Evolutionary conservation across 2,113 vertebrate species (phyloP), one percentile per base, ranked within the genome.

Genomic region (Clupea harengus): DNA sequence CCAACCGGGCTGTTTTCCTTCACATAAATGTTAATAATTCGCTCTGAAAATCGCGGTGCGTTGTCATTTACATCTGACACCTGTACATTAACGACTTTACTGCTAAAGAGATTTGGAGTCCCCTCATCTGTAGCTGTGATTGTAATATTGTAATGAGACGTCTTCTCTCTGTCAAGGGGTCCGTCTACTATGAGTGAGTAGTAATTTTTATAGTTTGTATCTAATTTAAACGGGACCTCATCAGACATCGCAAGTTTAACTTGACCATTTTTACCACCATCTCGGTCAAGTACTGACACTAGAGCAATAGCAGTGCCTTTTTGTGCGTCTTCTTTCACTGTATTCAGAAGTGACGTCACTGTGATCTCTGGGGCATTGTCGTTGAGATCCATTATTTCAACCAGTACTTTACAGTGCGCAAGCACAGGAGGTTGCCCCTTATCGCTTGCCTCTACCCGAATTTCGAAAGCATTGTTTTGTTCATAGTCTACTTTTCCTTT

Each of bases 361-460:
- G 87, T 90, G 52, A 96, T 88, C 32, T 94, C 91, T 6, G 96
- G 96, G 0, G 88, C 89, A 81, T 97, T 96, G 87, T 97, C 96
- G 84, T 97, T 97, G 39, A 94, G 45, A 67, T 97, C 96, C n/a
- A 93, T 28, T 2, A 97, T 89, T 86, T 95, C 95, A 6, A 97
- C 87, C 5, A 95, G 89, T n/a, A 97, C 89, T 90, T 95, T 97
- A 88, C 94, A 95, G 6, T 96, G 93, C 0, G 94, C 92, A 49
- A 0, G 92, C 90, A 84, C 94, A 0, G 95, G 89, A 0, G 93
- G 92, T 0, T 45, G 87, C 5, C 94, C 95, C 89, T 92, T 93
- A 81, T 96, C 95, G 3, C 86, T 89, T 0, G 94, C 95, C 67
- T 93, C 89, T 0, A 93, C 93, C 15, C 93, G 94, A 45, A 96